These are phyloP conservation scores for Ardeotis arabs DNA, from an alignment of 2,113 vertebrate genomes.

Conservation along the genomic window DNA sequence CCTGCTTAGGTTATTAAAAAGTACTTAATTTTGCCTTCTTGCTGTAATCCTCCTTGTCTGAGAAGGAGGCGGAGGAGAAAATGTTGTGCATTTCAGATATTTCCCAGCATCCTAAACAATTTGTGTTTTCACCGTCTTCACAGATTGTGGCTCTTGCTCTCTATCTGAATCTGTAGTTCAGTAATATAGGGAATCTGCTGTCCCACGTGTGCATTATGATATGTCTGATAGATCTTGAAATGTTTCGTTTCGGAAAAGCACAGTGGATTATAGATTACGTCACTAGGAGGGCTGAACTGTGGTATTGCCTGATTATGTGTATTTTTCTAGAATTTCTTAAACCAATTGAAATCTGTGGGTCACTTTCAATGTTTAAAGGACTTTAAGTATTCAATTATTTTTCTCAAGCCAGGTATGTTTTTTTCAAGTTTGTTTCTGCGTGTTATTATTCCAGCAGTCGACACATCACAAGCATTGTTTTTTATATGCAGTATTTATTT, in stretches of 20 bases:
- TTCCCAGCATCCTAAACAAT: slow-evolving; percentile 24
- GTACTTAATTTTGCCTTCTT: slow-evolving; percentile 14
- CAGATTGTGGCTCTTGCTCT: neutral
- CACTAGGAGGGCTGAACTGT: neutral
- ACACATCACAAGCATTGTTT: neutral
- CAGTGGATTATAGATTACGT: neutral
- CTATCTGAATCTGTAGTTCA: neutral
- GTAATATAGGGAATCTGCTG: neutral
- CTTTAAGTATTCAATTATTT: neutral
- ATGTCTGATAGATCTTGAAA: neutral
- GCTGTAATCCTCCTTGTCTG: slow-evolving; percentile 12
- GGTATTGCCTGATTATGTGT: neutral
- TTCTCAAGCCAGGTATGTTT: neutral
- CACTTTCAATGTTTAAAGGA: neutral
- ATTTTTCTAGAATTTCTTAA: neutral
- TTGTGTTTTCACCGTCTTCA: slow-evolving; percentile 37
- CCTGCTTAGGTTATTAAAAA: neutral
- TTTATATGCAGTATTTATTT: neutral
- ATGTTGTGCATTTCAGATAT: neutral
- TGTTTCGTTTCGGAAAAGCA: neutral
- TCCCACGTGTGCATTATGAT: neutral
- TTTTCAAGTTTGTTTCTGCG: neutral
- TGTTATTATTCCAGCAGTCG: neutral
- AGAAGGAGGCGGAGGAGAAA: neutral
- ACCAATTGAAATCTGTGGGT: neutral